Conservation (phyloP, 2,888 invertebrate genomes). For the Tenthredo livida region DNA sequence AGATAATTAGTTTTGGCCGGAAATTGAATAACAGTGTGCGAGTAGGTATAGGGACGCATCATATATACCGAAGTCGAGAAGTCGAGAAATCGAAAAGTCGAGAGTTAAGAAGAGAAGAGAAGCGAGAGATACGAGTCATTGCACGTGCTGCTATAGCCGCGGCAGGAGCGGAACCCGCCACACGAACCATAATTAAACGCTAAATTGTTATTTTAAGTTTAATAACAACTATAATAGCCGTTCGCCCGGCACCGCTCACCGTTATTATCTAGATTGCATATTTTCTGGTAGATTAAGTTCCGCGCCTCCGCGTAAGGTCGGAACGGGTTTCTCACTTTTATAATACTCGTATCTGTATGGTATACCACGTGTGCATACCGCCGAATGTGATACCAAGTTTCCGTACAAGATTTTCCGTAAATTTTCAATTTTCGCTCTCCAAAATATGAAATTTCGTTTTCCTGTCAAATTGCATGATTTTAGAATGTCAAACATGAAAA, state of each 20-base stretch:
- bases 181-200: conserved; percentile 73
- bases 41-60: background rate
- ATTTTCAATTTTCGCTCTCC: no score
- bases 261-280: conserved; percentile 77
- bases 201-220: conserved; percentile 76
- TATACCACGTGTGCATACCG: background rate
- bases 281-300: conserved; percentile 76
- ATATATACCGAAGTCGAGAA: background rate
- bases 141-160: conserved; percentile 28
- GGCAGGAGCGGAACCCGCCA: conserved; percentile 34
- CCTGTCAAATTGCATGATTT: background rate
- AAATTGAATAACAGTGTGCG: conserved; percentile 44
- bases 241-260: conserved; percentile 65
- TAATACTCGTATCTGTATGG: background rate
- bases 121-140: conserved; percentile 37
- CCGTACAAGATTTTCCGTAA: no score
- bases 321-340: conserved; percentile 50
- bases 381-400: background rate
- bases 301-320: conserved; percentile 57
- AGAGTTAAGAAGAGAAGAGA: background rate
- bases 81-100: background rate
- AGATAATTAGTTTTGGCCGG: conserved; percentile 49
- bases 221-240: conserved; percentile 75
- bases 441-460: no score
- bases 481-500: background rate